Evolutionary conservation across 1,140 invertebrate species (phyloP), one percentile per base, ranked within the genome.

Genomic region (Bemisia tabaci): DNA sequence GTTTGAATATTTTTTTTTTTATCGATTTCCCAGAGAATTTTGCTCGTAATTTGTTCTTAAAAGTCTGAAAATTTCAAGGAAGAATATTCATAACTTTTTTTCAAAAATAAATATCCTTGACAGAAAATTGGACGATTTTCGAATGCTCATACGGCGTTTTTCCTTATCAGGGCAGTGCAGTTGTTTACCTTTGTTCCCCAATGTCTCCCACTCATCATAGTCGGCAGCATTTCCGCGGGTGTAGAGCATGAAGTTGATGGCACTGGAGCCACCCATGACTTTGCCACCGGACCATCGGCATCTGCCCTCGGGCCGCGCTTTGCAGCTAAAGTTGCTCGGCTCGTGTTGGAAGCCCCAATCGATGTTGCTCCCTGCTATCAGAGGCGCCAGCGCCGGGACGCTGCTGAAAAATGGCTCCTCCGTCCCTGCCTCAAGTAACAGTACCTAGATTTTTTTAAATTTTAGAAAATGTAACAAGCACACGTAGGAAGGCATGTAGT

Each of bases 191-290:
- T 64, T 33, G 17, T 70, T 70, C 5, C 69, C 69, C 69, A 70
- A 65, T 12, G 48, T 39, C 26, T 67, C 65, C 69, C 69, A 70
- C 60, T 70, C 69, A 26, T 70, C 63, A 27, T 69, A 70, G 74
- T 87, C 85, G 62, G 73, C 73, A 25, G 80, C 78, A 75, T 89
- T 79, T 2, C 92, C 90, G 71, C 94, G 85, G 0, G 91, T 90
- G 70, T 94, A 93, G 59, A 94, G 90, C 93, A 96, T 92, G 68
- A 92, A 93, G 74, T 96, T 95, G 0, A 95, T 76, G 0, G 89
- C 88, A 60, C 88, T 90, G 0, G 88, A 91, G 1, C 93, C 92
- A 11, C 92, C 92, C 71, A 91, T 81, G 0, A 89, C 87, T 75
- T 89, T 90, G 1, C 88, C 88, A 63, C 87, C 77, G 0, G 89